Evolutionary conservation across 2,797 vertebrate species (phyloP), one percentile per base, ranked within the genome.

Genomic region (Amblyopsis hoosieri): DNA sequence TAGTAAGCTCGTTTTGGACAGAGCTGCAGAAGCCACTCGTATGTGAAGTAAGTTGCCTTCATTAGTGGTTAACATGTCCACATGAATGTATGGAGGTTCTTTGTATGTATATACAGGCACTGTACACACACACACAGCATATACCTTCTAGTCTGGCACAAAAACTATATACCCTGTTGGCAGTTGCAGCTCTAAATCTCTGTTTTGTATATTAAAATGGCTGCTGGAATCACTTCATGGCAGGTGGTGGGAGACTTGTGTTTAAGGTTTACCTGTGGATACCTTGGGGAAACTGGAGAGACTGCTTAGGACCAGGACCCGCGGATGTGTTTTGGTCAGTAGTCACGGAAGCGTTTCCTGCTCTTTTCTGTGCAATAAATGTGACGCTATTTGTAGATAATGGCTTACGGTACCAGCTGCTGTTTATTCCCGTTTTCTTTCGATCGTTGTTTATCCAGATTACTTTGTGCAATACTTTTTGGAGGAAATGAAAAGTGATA

Each of bases 381-480:
- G 2, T 70, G 62, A 42, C 37, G 7, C 37, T 42, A 9, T 42
- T 42, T 72, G 61, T 85, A 77, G 64, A 75, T 78, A 65, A 59
- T 60, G 45, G 58, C 79, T 80, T 65, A 54, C 54, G 75, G 62
- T 29, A 29, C 23, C 23, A 29, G 74, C 79, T 81, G 80, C 78
- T 71, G 47, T 66, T 66, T 62, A 56, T 62, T 63, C 84, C 57
- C 15, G 13, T 70, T 54, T 66, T 54, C 77, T 60, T 67, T 50
- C 57, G 29, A 56, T 82, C 67, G 70, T 68, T 77, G 66, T 80
- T 74, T 56, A 67, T 83, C 67, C 58, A 73, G 61, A 77, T 72
- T 67, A 78, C 79, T 80, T 74, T 78, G 84, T 91, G 86, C 85
- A 88, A 81, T 89, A 85, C 88, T 5, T 48, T 88, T 84, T 87